Percentiles rank a stretch among this genome's conserved stretches.
These are phyloP conservation scores for Rhagoletis pomonella DNA, from an alignment of 1,140 invertebrate genomes.

Conservation along the genomic window DNA sequence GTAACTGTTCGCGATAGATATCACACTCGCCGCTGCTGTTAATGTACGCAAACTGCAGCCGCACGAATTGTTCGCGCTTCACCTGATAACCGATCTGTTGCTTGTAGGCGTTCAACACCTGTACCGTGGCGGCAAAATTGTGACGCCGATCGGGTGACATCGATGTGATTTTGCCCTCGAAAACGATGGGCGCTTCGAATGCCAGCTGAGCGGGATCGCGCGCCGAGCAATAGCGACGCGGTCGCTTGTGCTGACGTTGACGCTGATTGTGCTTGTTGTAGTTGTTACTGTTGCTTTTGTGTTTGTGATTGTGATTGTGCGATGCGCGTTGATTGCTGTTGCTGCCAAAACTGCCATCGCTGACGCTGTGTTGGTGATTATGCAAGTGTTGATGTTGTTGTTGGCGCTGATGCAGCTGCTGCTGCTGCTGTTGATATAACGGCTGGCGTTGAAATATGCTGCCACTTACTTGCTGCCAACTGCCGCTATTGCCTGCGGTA, in stretches of 20 bases:
- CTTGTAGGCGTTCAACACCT: conserved; percentile 80
- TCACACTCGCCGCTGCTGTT: conserved; percentile 72
- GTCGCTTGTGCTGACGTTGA: conserved; percentile 60
- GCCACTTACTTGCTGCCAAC: conserved; percentile 56
- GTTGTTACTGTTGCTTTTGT: conserved; percentile 41
- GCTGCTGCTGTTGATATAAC: conserved; percentile 55
- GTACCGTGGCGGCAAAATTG: conserved; percentile 80
- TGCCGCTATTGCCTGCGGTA: conserved; percentile 55
- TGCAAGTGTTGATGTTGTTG: conserved; percentile 58
- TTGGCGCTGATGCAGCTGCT: too few relatives aligned
- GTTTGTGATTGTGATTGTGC: background rate
- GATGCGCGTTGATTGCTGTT: conserved; percentile 18
- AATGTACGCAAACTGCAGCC: conserved; percentile 67
- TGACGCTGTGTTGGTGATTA: conserved; percentile 62
- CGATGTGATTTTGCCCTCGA: conserved; percentile 80
- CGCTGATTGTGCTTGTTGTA: conserved; percentile 46
- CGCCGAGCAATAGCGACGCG: conserved; percentile 77
- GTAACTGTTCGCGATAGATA: conserved; percentile 68
- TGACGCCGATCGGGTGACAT: conserved; percentile 77
- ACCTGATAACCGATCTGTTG: conserved; percentile 76
- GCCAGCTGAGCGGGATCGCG: conserved; percentile 78
- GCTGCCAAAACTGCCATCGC: too few relatives aligned
- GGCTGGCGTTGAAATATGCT: conserved; percentile 59
- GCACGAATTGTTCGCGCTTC: conserved; percentile 64
- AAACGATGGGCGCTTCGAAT: conserved; percentile 79